Base-by-base conservation (phyloP, 92 coral and sea anemone genomes). In the Heliopora coerulea region DNA sequence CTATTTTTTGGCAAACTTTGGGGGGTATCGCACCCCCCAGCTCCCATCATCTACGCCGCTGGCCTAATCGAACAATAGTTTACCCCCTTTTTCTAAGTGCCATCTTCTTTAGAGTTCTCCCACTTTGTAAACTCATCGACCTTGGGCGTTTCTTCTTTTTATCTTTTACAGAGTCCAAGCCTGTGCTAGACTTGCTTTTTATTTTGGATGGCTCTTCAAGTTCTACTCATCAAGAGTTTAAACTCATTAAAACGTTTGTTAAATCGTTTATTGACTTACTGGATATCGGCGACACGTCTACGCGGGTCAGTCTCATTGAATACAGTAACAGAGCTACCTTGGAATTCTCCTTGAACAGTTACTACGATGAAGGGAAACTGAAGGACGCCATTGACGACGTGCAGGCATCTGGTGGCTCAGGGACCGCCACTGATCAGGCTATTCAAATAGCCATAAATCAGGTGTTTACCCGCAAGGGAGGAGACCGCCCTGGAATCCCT, bases 401-500 rank as follows among this genome's bases (percentile, higher is more conserved):
- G 5, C 62, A 21, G 31, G 62, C 77, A 18, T 70, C 77, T 15
- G 49, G 77, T 41, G 77, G 63, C 6, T 9, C 40, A 13, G 77
- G 49, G 8, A 54, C 77, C 21, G 77, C 20, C 63, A 70, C 77
- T 6, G 77, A 54, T 54, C 62, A 70, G 33, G 77, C 77, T 0
- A 15, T 70, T 12, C 62, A 54, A 34, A 11, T 70, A 15, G 77
- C 77, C 0, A 44, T 54, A 10, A 58, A 54, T 50, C 63, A 35
- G 41, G 77, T 70, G 44, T 70, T 70, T 54, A 70, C 77, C 48
- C 77, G 77, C 50, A 23, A 34, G n/a, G 77, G 63, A 52, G 77
- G 77, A 21, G 89, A 86, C 42, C 88, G 96, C 33, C 70, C 80
- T 13, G 78, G 72, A 27, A 86, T 85, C 2, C 87, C 93, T 18